Evolutionary conservation across 1,140 invertebrate genomes (phyloP).

Genomic region (Bicyclus anynana): DNA sequence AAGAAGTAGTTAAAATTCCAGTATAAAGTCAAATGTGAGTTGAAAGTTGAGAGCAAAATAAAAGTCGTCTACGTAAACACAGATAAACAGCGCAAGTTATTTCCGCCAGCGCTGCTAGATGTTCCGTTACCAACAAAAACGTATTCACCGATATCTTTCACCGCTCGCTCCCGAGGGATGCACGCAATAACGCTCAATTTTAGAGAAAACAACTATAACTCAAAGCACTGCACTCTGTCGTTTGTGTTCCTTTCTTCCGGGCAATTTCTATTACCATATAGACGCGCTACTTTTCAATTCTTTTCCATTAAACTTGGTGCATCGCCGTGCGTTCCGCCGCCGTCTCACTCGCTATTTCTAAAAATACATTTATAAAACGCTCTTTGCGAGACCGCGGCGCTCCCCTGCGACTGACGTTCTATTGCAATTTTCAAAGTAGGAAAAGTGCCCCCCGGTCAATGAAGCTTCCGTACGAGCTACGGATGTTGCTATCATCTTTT

Average conservation of each 20-base stretch:
- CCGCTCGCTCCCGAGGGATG: slow-evolving; percentile 24
- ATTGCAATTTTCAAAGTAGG: slow-evolving; percentile 65
- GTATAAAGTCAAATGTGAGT: slow-evolving; percentile 1
- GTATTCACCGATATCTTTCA: slow-evolving; percentile 28
- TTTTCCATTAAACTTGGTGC: slow-evolving; percentile 76
- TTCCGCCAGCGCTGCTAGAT: slow-evolving; percentile 46
- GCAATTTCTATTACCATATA: slow-evolving; percentile 77
- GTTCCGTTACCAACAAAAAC: slow-evolving; percentile 50
- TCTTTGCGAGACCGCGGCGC: slow-evolving; percentile 61
- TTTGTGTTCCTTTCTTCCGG: slow-evolving; percentile 73
- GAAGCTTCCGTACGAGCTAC: slow-evolving; percentile 45
- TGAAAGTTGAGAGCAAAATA: slow-evolving; percentile 13
- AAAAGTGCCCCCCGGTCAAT: slow-evolving; percentile 57
- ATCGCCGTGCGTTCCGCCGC: slow-evolving; percentile 63
- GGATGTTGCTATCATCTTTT: slow-evolving; percentile 28
- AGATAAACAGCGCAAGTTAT: slow-evolving; percentile 41
- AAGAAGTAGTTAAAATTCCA: too few species aligned
- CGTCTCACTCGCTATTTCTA: slow-evolving; percentile 54
- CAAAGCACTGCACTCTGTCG: slow-evolving; percentile 67
- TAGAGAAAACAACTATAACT: slow-evolving; percentile 73
- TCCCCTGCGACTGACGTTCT: slow-evolving; percentile 64
- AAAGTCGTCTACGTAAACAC: slow-evolving; percentile 23
- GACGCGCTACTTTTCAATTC: slow-evolving; percentile 76
- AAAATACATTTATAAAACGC: slow-evolving; percentile 75
- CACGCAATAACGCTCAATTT: slow-evolving; percentile 56